A percentile compares a stretch with the other conserved stretches of the same genome.
phyloP scores from a whole-genome alignment of 2,113 vertebrate genomes.

The Microcebus griseorufus region DNA sequence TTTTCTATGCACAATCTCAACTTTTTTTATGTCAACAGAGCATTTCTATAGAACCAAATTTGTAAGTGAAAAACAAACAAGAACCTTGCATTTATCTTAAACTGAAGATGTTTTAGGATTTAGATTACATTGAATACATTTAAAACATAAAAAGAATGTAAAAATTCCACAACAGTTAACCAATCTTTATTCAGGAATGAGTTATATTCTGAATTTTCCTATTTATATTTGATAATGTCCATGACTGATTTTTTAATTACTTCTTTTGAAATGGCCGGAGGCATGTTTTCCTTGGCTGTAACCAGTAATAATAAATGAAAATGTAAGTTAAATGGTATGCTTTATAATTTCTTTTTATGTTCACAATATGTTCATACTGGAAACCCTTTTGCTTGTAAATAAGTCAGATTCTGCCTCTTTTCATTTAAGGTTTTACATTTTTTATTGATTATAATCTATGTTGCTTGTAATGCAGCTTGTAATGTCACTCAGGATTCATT shows the following conservation, averaged over 20 bases:
- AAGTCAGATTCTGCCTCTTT: constrained; percentile 61
- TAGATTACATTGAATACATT: background rate
- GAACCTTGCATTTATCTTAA: background rate
- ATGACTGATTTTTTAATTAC: constrained; percentile 31
- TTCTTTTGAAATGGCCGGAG: constrained; percentile 65
- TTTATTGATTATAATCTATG: constrained; percentile 64
- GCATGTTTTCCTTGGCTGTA: constrained; percentile 62
- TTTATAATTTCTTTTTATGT: constrained; percentile 62
- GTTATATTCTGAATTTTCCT: constrained; percentile 42
- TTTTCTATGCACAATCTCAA: background rate
- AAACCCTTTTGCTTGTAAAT: constrained; percentile 64
- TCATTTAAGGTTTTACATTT: constrained; percentile 65
- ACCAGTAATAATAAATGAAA: constrained; percentile 69
- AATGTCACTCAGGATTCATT: constrained; percentile 63
- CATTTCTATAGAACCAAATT: background rate
- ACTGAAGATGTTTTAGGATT: background rate
- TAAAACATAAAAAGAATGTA: background rate
- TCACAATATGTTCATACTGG: constrained; percentile 46
- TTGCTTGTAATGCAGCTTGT: constrained; percentile 46
- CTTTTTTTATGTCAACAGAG: background rate
- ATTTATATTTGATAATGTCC: constrained; percentile 50
- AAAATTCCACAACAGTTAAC: background rate
- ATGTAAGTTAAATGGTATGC: constrained; percentile 67
- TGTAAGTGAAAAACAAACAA: constrained; percentile 15
- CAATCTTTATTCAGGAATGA: background rate